Conservation (phyloP, 1,140 invertebrate genomes). For the Drosophila bocqueti region DNA sequence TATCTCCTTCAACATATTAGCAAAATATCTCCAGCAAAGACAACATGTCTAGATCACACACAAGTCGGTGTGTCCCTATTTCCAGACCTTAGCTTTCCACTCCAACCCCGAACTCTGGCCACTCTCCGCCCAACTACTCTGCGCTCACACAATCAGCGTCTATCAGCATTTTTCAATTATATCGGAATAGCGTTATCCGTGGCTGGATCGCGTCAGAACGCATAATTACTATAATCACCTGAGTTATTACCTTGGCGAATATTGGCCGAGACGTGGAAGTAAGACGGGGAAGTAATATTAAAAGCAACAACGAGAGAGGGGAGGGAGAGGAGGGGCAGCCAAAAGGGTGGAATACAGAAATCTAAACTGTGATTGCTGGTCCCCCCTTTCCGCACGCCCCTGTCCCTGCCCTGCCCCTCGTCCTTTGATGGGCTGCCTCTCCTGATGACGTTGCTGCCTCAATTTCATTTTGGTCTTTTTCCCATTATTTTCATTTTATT, state of each 20-base stretch:
- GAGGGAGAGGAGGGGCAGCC: not conserved
- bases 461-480: conserved; percentile 81
- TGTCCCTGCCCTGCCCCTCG: conserved; percentile 2
- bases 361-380: conserved; percentile 80
- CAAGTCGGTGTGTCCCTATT: conserved; percentile 19
- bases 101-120: conserved; percentile 8
- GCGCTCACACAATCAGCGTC: conserved; percentile 81
- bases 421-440: conserved; percentile 31
- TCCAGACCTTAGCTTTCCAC: conserved; percentile 17
- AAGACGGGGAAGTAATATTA: conserved; percentile 68
- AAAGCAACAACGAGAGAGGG: conserved; percentile 51
- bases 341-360: conserved; percentile 56
- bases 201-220: conserved; percentile 85
- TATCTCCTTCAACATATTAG: not conserved
- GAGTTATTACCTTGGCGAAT: conserved; percentile 85
- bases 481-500: conserved; percentile 78
- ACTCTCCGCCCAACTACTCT: conserved; percentile 22
- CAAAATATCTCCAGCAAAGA: not conserved
- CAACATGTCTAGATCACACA: too few species aligned
- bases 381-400: conserved; percentile 3
- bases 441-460: conserved; percentile 48
- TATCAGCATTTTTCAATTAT: conserved; percentile 85
- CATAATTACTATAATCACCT: conserved; percentile 85
- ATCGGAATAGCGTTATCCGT: conserved; percentile 85
- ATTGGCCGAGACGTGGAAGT: conserved; percentile 67